Conservation (phyloP, 2,113 vertebrate species). For the Delphinapterus leucas region DNA sequence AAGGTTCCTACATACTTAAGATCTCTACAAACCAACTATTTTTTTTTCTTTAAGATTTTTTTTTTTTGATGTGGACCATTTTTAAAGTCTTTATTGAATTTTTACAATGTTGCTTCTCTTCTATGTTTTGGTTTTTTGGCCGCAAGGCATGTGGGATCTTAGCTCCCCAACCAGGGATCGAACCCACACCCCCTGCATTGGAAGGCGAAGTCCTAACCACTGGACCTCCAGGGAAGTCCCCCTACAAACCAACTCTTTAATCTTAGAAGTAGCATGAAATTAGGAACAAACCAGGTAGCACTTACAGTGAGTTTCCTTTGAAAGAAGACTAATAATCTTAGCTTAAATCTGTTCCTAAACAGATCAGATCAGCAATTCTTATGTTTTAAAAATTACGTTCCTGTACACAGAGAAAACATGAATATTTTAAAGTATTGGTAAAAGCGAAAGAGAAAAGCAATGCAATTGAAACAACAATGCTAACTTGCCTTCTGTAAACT, state of each 20-base stretch:
- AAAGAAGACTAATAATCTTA: background rate
- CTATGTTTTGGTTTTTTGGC: no score
- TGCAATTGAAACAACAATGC: background rate
- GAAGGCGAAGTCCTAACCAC: no score
- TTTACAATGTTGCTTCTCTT: no score
- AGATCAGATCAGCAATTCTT: background rate
- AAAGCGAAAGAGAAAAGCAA: background rate
- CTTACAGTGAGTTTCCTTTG: background rate
- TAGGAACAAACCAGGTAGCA: background rate
- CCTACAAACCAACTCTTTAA: background rate
- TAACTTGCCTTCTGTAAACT: background rate
- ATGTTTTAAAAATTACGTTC: background rate
- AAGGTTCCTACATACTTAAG: background rate
- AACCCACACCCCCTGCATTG: no score
- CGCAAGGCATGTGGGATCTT: no score
- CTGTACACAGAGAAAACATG: background rate
- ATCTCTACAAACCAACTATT: background rate
- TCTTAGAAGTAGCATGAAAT: background rate
- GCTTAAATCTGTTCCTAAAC: background rate
- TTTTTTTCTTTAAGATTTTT: background rate
- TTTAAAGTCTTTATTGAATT: no score
- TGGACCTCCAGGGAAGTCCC: no score
- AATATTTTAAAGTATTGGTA: background rate
- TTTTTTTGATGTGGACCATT: no score
- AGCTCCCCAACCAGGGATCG: no score